Percentiles rank a stretch among this genome's conserved stretches.
Conservation (phyloP, 2,888 invertebrate genomes). For the Chloromyia formosa region DNA sequence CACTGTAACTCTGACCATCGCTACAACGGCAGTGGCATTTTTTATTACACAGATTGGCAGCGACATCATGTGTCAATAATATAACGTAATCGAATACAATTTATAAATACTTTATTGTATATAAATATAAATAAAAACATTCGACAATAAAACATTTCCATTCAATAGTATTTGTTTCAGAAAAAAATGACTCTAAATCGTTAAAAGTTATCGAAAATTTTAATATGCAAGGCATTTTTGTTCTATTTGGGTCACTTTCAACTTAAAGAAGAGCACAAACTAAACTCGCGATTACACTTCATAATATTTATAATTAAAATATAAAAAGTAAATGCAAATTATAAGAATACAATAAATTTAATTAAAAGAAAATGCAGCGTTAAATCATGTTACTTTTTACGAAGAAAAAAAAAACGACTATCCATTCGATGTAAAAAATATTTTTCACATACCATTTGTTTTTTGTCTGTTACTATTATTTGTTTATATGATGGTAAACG, state of each 20-base stretch:
- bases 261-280: constrained; percentile 2
- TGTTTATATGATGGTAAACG: constrained; percentile 27
- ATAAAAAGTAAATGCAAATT: constrained; percentile 26
- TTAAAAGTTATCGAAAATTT: constrained; percentile 3
- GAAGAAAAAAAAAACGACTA: not conserved
- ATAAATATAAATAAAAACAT: constrained; percentile 44
- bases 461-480: not conserved
- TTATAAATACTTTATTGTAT: constrained; percentile 40
- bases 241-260: constrained; percentile 12
- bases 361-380: constrained; percentile 13
- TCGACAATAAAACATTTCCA: constrained; percentile 35
- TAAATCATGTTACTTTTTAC: constrained; percentile 1
- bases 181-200: constrained; percentile 11
- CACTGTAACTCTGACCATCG: too few species aligned
- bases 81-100: not conserved
- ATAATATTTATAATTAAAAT: not conserved
- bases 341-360: constrained; percentile 15
- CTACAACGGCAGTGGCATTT: too few species aligned
- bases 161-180: constrained; percentile 29
- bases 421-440: constrained; percentile 24
- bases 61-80: too few species aligned
- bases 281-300: constrained; percentile 2
- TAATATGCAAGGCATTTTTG: constrained; percentile 24
- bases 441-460: not conserved
- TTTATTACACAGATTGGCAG: too few species aligned